These are phyloP conservation scores for Diploptera punctata DNA, from an alignment of 2,888 invertebrate genomes.

Conservation along the genomic window DNA sequence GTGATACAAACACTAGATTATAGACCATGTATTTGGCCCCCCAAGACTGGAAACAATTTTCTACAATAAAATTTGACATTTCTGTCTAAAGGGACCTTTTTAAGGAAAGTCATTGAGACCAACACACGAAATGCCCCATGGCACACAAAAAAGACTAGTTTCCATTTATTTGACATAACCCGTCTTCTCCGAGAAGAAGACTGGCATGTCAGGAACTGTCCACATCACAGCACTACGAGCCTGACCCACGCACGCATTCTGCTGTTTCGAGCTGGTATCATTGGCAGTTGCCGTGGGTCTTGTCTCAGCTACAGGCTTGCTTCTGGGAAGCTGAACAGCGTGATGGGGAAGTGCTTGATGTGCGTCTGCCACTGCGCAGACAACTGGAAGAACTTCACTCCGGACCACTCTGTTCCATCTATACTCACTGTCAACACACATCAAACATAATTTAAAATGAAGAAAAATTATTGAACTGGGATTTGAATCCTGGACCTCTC, in stretches of 20 bases:
- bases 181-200: neutral
- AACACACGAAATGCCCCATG: neutral
- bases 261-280: neutral
- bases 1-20: too few relatives aligned
- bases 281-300: slow-evolving; percentile 8
- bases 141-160: slow-evolving; percentile 8
- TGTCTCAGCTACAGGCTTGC: slow-evolving; percentile 25
- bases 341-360: slow-evolving; percentile 93
- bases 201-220: neutral
- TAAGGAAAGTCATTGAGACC: neutral
- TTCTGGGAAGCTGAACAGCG: slow-evolving; percentile 62
- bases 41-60: neutral
- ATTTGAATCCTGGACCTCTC: too few relatives aligned
- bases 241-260: slow-evolving; percentile 13
- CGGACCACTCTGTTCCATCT: slow-evolving; percentile 96
- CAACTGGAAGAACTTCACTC: slow-evolving; percentile 99
- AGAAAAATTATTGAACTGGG: too few relatives aligned
- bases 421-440: slow-evolving; percentile 97
- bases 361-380: slow-evolving; percentile 99
- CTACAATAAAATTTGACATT: neutral
- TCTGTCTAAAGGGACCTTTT: neutral
- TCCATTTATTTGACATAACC: neutral
- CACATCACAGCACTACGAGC: too few relatives aligned
- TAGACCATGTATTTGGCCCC: neutral
- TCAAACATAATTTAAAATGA: too few relatives aligned